phyloP scores from a whole-genome alignment of 37 sponge, comb jelly and placozoan genomes.

The Amphimedon queenslandica region DNA sequence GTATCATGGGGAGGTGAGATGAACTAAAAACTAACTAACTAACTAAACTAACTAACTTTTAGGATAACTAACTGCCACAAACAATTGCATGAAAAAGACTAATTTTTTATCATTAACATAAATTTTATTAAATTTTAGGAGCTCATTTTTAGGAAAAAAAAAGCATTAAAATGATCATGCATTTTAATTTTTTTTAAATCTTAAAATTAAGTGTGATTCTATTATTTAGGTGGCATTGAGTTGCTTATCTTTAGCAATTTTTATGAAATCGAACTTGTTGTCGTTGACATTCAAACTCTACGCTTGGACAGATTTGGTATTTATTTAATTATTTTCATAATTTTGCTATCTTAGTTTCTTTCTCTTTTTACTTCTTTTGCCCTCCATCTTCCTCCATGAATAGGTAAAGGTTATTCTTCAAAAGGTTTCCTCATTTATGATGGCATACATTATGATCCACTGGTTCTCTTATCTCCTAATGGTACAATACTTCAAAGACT shows the following conservation, averaged over 20 bases:
- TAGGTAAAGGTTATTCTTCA: background rate
- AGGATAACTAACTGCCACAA: too few relatives aligned
- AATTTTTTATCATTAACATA: background rate
- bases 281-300: slow-evolving; percentile 77
- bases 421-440: slow-evolving; percentile 66
- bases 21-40: too few relatives aligned
- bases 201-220: too few relatives aligned
- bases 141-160: too few relatives aligned
- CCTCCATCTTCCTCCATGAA: slow-evolving; percentile 23
- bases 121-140: background rate
- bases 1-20: slow-evolving; percentile 70
- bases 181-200: too few relatives aligned
- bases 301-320: slow-evolving; percentile 86
- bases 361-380: too few relatives aligned
- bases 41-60: too few relatives aligned
- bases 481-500: slow-evolving; percentile 9
- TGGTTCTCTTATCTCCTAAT: slow-evolving; percentile 17
- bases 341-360: too few relatives aligned
- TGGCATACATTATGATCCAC: slow-evolving; percentile 82
- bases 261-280: slow-evolving; percentile 66
- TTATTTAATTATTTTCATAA: too few relatives aligned
- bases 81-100: too few relatives aligned
- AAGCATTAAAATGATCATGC: too few relatives aligned
- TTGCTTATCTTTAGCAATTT: slow-evolving; percentile 65
- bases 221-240: slow-evolving; percentile 66